A percentile compares a stretch with the other conserved stretches of the same genome.
Evolutionary conservation across 2,113 vertebrate genomes (phyloP).

Genomic region (Pseudopodoces humilis): DNA sequence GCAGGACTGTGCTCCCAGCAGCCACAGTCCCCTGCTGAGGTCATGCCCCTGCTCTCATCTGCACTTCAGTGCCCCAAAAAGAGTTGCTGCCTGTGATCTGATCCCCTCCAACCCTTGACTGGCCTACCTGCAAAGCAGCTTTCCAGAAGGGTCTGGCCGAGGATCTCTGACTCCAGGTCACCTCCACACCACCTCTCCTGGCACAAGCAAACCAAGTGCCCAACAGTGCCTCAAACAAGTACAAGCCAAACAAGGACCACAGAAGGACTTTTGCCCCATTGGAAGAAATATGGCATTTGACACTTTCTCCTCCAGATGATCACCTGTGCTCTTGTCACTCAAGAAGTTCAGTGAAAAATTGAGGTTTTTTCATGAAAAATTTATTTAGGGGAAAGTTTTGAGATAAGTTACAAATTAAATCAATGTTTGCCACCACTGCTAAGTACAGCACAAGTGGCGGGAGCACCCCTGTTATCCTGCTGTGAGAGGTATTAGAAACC

Average conservation of each 20-base stretch:
- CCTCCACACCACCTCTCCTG: background rate
- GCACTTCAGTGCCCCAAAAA: fast-evolving
- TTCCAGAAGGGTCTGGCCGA: background rate
- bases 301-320: background rate
- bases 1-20: background rate
- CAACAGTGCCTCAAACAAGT: fast-evolving
- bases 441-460: fast-evolving
- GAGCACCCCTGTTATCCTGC: fast-evolving
- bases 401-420: background rate
- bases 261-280: background rate
- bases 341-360: background rate
- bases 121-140: background rate
- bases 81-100: fast-evolving
- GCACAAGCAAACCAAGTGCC: background rate
- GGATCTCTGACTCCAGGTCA: background rate
- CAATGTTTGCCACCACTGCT: fast-evolving
- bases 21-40: fast-evolving
- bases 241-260: background rate
- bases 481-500: background rate
- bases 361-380: fast-evolving
- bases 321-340: background rate
- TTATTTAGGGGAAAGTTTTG: background rate
- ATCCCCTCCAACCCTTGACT: fast-evolving
- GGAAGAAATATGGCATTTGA: background rate
- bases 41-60: fast-evolving